Evolutionary conservation across 2,888 invertebrate species (phyloP), one percentile per base, ranked within the genome.

Genomic region (Iphiclides podalirius): DNA sequence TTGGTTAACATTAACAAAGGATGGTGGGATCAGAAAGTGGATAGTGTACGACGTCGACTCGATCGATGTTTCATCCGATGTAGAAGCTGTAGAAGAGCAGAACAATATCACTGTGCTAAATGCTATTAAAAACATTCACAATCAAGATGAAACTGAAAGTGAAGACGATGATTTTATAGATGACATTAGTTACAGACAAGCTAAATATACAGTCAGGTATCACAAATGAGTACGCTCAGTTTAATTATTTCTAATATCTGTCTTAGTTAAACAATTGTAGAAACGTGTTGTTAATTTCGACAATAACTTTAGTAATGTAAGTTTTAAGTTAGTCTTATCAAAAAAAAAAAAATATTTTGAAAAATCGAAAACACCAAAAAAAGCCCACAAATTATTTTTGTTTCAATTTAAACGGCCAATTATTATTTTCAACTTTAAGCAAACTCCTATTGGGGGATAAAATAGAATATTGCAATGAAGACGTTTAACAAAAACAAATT

Each of bases 11-110:
- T 56, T 89, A 15, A 70, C 74, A 0, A 77, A 61, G 52, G 71
- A 72, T 13, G 53, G 55, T 1, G 52, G 54, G 1, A 52, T 70
- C 0, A 67, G 63, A 14, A 83, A 79, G 47, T 86, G 85, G 80
- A 81, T 89, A 13, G 63, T 70, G 0, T 87, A 84, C 49, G 86
- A 86, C 28, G 59, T 75, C 0, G 82, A 85, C 33, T 62, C 64
- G 9, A 68, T 86, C 33, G 75, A 78, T 4, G 64, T 70, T 0
- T 78, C 79, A 0, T 81, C 84, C 0, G 79, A 79, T 8, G 83
- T 81, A 38, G 83, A 82, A 12, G 57, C 56, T 0, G 11, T 47
- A 0, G 54, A 61, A 6, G 60, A 70, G 8, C 26, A 45, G 17
- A 20, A 14, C 8, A 48, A 37, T 4, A 12, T 12, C 7, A 50